Percentiles rank a stretch among this genome's conserved stretches.
phyloP scores from a whole-genome alignment of 2,888 invertebrate genomes.

The Cerastoderma edule region DNA sequence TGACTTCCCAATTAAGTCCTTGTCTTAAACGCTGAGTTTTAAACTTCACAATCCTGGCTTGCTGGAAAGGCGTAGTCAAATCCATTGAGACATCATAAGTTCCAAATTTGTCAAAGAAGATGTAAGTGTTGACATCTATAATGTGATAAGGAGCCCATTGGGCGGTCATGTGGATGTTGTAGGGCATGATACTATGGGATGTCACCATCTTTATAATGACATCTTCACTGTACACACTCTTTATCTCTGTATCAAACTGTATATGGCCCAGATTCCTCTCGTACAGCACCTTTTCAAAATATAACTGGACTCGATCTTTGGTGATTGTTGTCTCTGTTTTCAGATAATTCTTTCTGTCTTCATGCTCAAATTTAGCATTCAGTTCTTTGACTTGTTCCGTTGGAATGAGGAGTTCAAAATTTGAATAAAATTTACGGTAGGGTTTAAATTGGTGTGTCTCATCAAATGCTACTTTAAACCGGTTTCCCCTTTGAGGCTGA shows the following conservation, averaged over 20 bases:
- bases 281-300: constrained; percentile 54
- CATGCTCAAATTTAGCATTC: constrained; percentile 54
- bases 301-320: constrained; percentile 59
- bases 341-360: constrained; percentile 55
- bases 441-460: constrained; percentile 37
- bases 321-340: constrained; percentile 45
- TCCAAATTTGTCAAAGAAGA: constrained; percentile 55
- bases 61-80: constrained; percentile 64
- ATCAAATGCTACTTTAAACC: constrained; percentile 48
- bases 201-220: constrained; percentile 50
- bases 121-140: constrained; percentile 42
- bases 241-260: constrained; percentile 45
- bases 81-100: constrained; percentile 53
- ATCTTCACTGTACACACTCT: constrained; percentile 55
- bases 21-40: constrained; percentile 52
- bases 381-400: constrained; percentile 52
- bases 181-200: constrained; percentile 60
- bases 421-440: constrained; percentile 39
- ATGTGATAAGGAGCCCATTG: constrained; percentile 59
- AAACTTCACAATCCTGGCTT: constrained; percentile 39
- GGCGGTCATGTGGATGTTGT: constrained; percentile 53
- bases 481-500: constrained; percentile 40
- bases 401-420: constrained; percentile 62
- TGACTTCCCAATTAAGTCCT: constrained; percentile 64
- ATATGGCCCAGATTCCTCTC: constrained; percentile 35